Conservation (phyloP, 2,888 invertebrate genomes). For the Macrophya alboannulata region DNA sequence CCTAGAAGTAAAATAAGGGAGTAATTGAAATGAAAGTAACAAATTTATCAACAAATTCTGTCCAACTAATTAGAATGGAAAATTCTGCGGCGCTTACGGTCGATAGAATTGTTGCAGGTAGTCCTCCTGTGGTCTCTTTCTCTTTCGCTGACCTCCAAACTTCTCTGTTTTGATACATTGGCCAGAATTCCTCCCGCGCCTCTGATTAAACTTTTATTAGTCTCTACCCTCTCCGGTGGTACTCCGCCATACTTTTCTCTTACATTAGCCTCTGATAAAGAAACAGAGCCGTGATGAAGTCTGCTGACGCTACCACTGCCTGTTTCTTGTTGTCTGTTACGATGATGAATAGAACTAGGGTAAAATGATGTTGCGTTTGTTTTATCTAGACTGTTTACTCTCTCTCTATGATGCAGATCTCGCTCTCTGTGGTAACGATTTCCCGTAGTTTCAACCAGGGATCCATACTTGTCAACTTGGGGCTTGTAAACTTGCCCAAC, state of each 20-base stretch:
- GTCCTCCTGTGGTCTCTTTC: conserved; percentile 79
- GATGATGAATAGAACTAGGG: conserved; percentile 71
- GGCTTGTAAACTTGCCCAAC: conserved; percentile 72
- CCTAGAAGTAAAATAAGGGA: conserved; percentile 60
- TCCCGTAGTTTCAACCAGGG: conserved; percentile 70
- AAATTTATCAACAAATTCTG: background rate
- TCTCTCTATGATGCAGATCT: conserved; percentile 73
- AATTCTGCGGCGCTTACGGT: conserved; percentile 66
- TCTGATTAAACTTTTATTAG: conserved; percentile 78
- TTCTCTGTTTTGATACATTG: conserved; percentile 80
- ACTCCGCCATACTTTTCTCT: conserved; percentile 73
- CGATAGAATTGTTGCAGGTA: conserved; percentile 76
- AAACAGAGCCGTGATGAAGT: conserved; percentile 74
- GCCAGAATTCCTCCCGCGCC: conserved; percentile 70
- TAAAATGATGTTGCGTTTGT: conserved; percentile 74
- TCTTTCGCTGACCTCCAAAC: conserved; percentile 80
- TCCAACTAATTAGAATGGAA: background rate
- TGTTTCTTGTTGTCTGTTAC: conserved; percentile 72
- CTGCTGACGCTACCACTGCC: conserved; percentile 72
- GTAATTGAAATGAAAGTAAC: background rate
- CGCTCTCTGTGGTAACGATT: conserved; percentile 74
- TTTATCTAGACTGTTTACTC: conserved; percentile 78
- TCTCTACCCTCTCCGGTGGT: conserved; percentile 71
- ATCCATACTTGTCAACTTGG: conserved; percentile 75
- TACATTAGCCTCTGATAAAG: conserved; percentile 76